phyloP scores from a whole-genome alignment of 2,888 invertebrate species.

The Rhimphoctona megacephalus region DNA sequence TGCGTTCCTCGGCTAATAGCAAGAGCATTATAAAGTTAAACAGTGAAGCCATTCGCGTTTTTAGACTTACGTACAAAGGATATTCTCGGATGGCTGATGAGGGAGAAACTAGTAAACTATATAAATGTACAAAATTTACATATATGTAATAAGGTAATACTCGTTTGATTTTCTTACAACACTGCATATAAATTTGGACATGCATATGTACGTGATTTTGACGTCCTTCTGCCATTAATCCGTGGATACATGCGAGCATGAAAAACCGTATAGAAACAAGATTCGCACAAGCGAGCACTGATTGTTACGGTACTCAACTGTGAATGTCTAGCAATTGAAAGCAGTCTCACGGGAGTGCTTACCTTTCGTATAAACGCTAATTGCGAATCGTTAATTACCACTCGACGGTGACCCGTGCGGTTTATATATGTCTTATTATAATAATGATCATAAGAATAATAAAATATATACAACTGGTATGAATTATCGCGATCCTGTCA shows the following conservation, averaged over 20 bases:
- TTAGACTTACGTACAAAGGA: not conserved
- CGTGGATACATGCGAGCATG: not conserved
- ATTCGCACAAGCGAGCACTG: slow-evolving; percentile 24
- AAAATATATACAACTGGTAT: not conserved
- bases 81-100: not conserved
- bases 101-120: not conserved
- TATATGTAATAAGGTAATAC: not conserved
- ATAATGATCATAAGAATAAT: not conserved
- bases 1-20: not conserved
- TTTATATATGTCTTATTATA: slow-evolving; percentile 27
- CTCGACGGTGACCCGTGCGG: slow-evolving; percentile 42
- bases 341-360: slow-evolving; percentile 57
- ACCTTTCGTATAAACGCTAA: slow-evolving; percentile 67
- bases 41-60: not conserved
- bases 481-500: not conserved
- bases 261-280: slow-evolving; percentile 11
- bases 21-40: slow-evolving; percentile 3
- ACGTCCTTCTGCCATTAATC: not conserved
- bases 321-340: slow-evolving; percentile 67
- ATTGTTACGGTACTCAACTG: slow-evolving; percentile 45
- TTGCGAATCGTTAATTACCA: slow-evolving; percentile 68
- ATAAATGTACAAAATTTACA: not conserved
- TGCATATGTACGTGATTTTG: not conserved
- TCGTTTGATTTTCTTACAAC: not conserved
- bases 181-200: not conserved